Percentiles rank a stretch among this genome's conserved stretches.
Evolutionary conservation across 1,140 invertebrate species (phyloP).

Genomic region (Drosophila parvula): DNA sequence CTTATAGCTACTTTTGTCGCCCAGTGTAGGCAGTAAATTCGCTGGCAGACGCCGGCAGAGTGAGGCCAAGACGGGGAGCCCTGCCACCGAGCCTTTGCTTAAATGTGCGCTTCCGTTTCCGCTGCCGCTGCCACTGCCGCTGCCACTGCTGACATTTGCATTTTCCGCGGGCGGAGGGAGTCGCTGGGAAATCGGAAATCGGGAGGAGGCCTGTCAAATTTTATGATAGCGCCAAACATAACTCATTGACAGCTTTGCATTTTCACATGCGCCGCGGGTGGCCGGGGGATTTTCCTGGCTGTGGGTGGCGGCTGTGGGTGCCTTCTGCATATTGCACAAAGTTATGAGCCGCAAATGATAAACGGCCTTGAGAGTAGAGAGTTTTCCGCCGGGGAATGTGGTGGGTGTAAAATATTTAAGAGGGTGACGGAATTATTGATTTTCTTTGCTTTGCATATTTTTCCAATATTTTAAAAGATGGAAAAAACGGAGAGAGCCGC

Average conservation of each 20-base stretch:
- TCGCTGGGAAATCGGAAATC: constrained; percentile 1
- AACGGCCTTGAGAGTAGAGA: constrained; percentile 53
- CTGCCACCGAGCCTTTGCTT: constrained; percentile 59
- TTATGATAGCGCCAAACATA: constrained; percentile 82
- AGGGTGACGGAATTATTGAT: constrained; percentile 12
- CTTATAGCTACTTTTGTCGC: not conserved
- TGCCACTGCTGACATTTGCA: constrained; percentile 58
- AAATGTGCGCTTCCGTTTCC: constrained; percentile 69
- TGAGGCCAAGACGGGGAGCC: constrained; percentile 5
- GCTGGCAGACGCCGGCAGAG: constrained; percentile 1
- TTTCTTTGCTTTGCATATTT: constrained; percentile 5
- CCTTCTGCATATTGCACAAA: constrained; percentile 81
- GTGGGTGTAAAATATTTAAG: not conserved
- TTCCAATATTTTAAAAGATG: not conserved
- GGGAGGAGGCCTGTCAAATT: constrained; percentile 67
- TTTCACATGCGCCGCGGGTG: constrained; percentile 65
- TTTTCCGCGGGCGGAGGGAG: constrained; percentile 34
- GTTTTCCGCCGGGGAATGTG: constrained; percentile 1
- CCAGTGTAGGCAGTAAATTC: constrained; percentile 23
- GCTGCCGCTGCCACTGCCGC: not conserved
- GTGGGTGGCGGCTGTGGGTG: not conserved
- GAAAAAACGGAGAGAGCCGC: too few species aligned
- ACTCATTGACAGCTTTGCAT: constrained; percentile 83
- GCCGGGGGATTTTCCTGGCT: not conserved
- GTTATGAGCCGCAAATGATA: constrained; percentile 83